Base-by-base conservation (phyloP, 64 coral and sea anemone genomes). In the Montipora cactus region DNA sequence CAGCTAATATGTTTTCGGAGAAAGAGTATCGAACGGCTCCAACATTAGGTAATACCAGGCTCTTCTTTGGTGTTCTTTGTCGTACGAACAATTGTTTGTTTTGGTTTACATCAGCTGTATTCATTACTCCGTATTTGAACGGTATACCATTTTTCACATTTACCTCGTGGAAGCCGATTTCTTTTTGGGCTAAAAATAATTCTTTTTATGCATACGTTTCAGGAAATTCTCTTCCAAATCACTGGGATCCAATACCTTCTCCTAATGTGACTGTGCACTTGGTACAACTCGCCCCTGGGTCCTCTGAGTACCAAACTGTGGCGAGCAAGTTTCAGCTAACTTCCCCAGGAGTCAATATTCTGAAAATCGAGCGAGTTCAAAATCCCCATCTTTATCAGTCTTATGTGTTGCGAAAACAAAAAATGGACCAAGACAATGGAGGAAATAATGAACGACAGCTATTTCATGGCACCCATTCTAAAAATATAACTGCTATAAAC, bases 331-430 rank as follows among this genome's bases (percentile, higher is more conserved):
- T 91, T 3, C 47, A 81, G 52, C 9, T 16, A 5, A 92, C 90
- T 10, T 80, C n/a, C 8, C 51, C 81, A 1, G 66, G n/a, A 19
- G 51, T 81, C 2, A 18, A 45, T 18, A 47, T 85, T 62, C 20
- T 46, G 21, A 92, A 86, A 48, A 92, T 92, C 18, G 37, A 92
- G 58, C 70, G 90, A 58, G 51, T 92, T n/a, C 90, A 92, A 48
- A 92, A 92, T 16, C 90, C 90, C 62, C 80, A 86, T 76, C 67
- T 92, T 5, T 92, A 92, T 18, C 68, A 25, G 37, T 58, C 19
- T 4, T 92, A 92, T 69, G 75, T 92, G 69, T 15, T 92, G 18
- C 1, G 37, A 16, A 92, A 92, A 78, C 22, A 85, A 7, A 85
- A 85, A 77, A 86, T 92, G 79, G 90, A 92, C 52, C 83, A 78